phyloP scores from a whole-genome alignment of 53 echinoderm and acorn worm species.

The Holothuria leucospilota region DNA sequence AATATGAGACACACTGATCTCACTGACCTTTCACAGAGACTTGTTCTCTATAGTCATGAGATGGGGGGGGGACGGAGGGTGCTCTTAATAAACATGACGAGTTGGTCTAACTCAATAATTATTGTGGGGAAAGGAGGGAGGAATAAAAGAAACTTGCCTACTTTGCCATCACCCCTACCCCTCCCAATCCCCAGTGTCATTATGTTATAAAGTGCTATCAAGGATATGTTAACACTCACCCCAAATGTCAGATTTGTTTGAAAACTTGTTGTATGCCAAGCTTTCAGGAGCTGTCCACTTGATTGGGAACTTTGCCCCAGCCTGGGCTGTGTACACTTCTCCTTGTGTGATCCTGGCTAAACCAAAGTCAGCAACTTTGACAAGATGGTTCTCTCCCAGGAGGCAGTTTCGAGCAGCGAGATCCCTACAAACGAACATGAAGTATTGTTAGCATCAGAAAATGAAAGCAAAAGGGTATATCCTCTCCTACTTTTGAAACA shows the following conservation, averaged over 20 bases:
- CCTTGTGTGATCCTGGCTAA: constrained; percentile 91
- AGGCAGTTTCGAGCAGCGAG: constrained; percentile 97
- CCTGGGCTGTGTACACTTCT: constrained; percentile 98
- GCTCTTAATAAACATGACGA: too few relatives aligned
- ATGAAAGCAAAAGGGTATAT: too few relatives aligned
- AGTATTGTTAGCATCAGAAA: background rate
- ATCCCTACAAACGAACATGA: constrained; percentile 65
- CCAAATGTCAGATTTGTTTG: constrained; percentile 98
- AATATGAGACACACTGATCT: too few relatives aligned
- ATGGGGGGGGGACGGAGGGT: too few relatives aligned
- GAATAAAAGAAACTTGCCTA: too few relatives aligned
- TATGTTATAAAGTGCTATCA: too few relatives aligned
- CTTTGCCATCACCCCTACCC: too few relatives aligned
- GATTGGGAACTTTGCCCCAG: constrained; percentile 99
- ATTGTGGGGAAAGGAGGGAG: too few relatives aligned
- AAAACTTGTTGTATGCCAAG: constrained; percentile 98
- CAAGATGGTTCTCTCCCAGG: constrained; percentile 90
- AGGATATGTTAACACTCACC: constrained; percentile 65
- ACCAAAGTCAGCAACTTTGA: constrained; percentile 98
- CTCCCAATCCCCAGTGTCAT: background rate
- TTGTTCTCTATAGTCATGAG: too few relatives aligned
- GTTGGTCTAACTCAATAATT: too few relatives aligned
- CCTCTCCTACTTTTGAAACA: too few relatives aligned
- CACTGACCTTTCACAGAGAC: too few relatives aligned
- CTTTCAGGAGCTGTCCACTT: constrained; percentile 99